These are phyloP conservation scores for Brachyopa scutellaris DNA, from an alignment of 2,888 invertebrate species.

Conservation along the genomic window DNA sequence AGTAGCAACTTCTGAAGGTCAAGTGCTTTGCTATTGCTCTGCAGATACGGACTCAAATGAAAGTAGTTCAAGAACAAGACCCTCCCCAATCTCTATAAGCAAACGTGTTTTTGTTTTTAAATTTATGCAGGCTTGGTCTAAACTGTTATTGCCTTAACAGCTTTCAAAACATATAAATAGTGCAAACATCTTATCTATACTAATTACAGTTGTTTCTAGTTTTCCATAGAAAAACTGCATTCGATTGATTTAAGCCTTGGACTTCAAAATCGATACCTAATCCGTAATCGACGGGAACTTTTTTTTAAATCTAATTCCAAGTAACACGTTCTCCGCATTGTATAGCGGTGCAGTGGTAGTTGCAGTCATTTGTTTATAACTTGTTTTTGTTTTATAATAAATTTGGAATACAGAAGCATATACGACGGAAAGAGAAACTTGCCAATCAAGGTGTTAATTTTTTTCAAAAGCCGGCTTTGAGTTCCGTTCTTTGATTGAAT, in stretches of 20 bases:
- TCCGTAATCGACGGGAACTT: conserved; percentile 24
- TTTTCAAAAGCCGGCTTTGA: neutral
- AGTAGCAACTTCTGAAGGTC: too few relatives aligned
- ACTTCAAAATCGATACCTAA: conserved; percentile 56
- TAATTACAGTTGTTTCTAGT: conserved; percentile 3
- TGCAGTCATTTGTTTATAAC: conserved; percentile 4
- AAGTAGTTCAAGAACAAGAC: too few relatives aligned
- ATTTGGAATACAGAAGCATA: neutral
- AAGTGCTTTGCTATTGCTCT: too few relatives aligned
- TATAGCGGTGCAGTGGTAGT: neutral
- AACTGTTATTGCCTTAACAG: too few relatives aligned
- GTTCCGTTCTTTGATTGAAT: conserved; percentile 58
- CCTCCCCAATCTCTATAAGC: too few relatives aligned
- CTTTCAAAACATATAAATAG: too few relatives aligned
- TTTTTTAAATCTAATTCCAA: conserved; percentile 9
- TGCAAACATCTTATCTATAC: too few relatives aligned
- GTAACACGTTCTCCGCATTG: conserved; percentile 13
- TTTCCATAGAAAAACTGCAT: conserved; percentile 46
- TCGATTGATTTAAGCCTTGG: conserved; percentile 36
- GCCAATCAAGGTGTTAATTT: neutral
- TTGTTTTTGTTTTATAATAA: conserved; percentile 26
- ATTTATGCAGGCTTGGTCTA: too few relatives aligned
- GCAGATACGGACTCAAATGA: too few relatives aligned
- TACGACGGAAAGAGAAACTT: conserved; percentile 32
- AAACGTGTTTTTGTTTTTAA: too few relatives aligned